Base-by-base conservation (phyloP, 2,888 invertebrate genomes). In the Trachelus troglodyta region DNA sequence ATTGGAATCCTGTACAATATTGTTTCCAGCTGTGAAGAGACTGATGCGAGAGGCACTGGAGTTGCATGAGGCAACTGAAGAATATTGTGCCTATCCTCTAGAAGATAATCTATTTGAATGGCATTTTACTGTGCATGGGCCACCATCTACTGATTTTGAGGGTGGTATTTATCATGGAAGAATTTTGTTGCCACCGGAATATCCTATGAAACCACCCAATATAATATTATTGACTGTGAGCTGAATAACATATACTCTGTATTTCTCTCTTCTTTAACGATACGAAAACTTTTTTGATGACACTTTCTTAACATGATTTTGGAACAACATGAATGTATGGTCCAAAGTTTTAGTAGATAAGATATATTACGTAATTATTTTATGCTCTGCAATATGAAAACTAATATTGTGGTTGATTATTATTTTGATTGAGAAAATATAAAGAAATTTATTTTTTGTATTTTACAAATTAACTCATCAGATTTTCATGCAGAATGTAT, bases 151-250 rank as follows among this genome's bases (percentile, higher is more conserved):
- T 0, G 98, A 98, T 85, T 98, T 98, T 92, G 96, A 97, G 86
- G 96, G 95, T 80, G 98, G 98, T 68, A 94, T 97, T 82, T 98
- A 98, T 91, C 98, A 99, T 91, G 98, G 97, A 6, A 93, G 98
- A 85, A 98, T 98, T 90, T 92, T 98, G 79, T 92, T 98, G 83
- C 98, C 98, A 0, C 95, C 97, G 77, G 98, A 98, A 86, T 98
- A 98, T 92, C 98, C 98, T 0, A 98, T 99, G 98, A 98, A 98
- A 92, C 98, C 98, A 76, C 98, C 98, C 11, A 97, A 97, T 90
- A 97, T 98, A 84, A 97, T 98, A 87, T 92, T 99, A 75, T 91
- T 98, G 76, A 98, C 98, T 34, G 97, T 97, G 92, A 91, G 93
- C 89, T 77, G 23, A 77, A 40, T 69, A 40, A 40, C 12, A 15